phyloP scores from a whole-genome alignment of 2,888 invertebrate species.

The Vesta saturnalis region DNA sequence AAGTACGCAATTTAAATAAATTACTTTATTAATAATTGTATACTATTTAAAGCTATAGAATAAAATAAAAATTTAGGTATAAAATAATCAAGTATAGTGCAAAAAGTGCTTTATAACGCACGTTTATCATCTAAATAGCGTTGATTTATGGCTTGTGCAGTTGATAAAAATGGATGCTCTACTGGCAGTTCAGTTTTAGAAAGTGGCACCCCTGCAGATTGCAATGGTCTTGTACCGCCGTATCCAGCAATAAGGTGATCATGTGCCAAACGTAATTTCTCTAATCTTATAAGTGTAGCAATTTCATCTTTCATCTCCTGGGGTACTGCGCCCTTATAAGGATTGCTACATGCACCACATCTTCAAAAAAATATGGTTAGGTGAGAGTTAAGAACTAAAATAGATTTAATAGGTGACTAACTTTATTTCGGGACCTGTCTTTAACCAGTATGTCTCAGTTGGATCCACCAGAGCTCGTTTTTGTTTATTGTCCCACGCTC shows the following conservation, averaged over 20 bases:
- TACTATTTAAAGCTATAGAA: no score
- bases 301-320: conserved; percentile 54
- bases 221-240: conserved; percentile 54
- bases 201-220: conserved; percentile 52
- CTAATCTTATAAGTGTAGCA: conserved; percentile 49
- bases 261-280: conserved; percentile 56
- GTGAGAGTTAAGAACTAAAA: no score
- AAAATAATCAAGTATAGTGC: no score
- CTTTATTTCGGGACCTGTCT: conserved; percentile 51
- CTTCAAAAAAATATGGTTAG: no score
- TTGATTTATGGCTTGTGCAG: conserved; percentile 54
- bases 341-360: conserved; percentile 54
- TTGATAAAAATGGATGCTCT: conserved; percentile 55
- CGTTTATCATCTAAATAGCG: conserved; percentile 23
- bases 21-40: no score
- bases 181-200: conserved; percentile 50
- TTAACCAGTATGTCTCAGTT: conserved; percentile 54
- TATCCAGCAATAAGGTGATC: conserved; percentile 56
- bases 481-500: conserved; percentile 58
- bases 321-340: conserved; percentile 50
- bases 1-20: no score
- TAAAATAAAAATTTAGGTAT: no score
- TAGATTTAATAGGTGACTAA: conserved; percentile 33
- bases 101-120: no score
- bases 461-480: conserved; percentile 53